phyloP scores from a whole-genome alignment of 2,113 vertebrate genomes.

The Mus spicilegus region DNA sequence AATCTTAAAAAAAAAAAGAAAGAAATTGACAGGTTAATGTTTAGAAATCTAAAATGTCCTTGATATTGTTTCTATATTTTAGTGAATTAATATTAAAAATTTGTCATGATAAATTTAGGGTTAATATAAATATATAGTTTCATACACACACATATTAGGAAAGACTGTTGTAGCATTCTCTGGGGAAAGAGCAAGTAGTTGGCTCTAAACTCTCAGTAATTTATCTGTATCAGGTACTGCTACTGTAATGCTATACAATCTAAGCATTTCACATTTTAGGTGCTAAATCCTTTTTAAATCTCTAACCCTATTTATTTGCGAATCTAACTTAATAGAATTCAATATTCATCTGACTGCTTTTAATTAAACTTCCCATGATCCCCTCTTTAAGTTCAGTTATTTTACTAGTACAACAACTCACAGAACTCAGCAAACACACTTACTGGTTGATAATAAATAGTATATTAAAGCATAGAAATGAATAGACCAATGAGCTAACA shows the following conservation, averaged over 20 bases:
- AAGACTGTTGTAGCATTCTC: slow-evolving; percentile 58
- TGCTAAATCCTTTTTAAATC: slow-evolving; percentile 13
- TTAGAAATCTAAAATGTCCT: slow-evolving; percentile 58
- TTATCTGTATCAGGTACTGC: slow-evolving; percentile 14
- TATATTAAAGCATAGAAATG: background rate
- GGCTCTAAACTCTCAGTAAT: slow-evolving; percentile 50
- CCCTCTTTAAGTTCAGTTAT: background rate
- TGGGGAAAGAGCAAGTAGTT: slow-evolving; percentile 34
- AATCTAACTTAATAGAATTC: slow-evolving; percentile 46
- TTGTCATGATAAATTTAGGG: slow-evolving; percentile 16
- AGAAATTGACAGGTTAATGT: background rate
- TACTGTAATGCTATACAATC: background rate
- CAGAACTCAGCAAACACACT: background rate
- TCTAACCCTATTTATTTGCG: slow-evolving; percentile 54
- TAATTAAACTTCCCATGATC: background rate
- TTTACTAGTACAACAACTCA: background rate
- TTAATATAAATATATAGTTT: slow-evolving; percentile 58
- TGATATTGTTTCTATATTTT: slow-evolving; percentile 50
- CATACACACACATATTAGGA: background rate
- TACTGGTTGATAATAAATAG: background rate
- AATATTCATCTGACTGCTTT: background rate
- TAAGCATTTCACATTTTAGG: slow-evolving; percentile 49
- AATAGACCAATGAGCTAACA: background rate
- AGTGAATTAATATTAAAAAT: slow-evolving; percentile 15
- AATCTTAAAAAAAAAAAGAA: no score